Evolutionary conservation across 1,140 invertebrate species (phyloP), one percentile per base, ranked within the genome.

Genomic region (Meteorus sp.): DNA sequence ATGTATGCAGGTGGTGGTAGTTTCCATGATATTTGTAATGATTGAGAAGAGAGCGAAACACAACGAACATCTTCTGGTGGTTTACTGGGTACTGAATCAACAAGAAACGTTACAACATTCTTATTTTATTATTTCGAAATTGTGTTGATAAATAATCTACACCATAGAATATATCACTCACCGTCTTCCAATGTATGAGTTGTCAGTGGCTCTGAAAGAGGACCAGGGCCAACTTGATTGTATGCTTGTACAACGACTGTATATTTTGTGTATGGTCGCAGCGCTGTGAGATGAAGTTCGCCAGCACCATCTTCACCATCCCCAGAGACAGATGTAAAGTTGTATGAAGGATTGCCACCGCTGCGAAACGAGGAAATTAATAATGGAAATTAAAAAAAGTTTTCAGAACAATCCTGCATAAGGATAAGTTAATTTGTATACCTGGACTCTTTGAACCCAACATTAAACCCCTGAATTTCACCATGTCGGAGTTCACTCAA

Each of bases 161-260:
- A n/a, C n/a, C n/a, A n/a, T n/a, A n/a, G n/a, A n/a, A n/a, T n/a
- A n/a, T n/a, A n/a, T n/a, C 61, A 43, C 77, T 82, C 72, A 91
- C 90, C 90, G 74, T 91, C 91, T 75, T 92, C 89, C 71, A 91
- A 80, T n/a, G 91, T 93, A 67, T 90, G 88, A 0, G 88, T 88
- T 0, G 85, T 82, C 0, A 87, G 81, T 37, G 89, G 86, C 45
- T 90, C 87, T 0, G 89, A 90, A 0, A 88, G 76, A 2, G 92
- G 93, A 22, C 92, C 92, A 1, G 86, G 83, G 8, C 93, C 93
- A 45, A 92, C 86, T 69, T 88, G 86, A 78, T 95, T 96, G 73
- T 90, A 94, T 1, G 92, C 91, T 74, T 93, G 91, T 35, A 93
- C 88, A 25, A 92, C 86, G 9, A 94, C 82, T 2, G 85, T 85